phyloP scores from a whole-genome alignment of 2,888 invertebrate genomes.

The Clanis bilineata region DNA sequence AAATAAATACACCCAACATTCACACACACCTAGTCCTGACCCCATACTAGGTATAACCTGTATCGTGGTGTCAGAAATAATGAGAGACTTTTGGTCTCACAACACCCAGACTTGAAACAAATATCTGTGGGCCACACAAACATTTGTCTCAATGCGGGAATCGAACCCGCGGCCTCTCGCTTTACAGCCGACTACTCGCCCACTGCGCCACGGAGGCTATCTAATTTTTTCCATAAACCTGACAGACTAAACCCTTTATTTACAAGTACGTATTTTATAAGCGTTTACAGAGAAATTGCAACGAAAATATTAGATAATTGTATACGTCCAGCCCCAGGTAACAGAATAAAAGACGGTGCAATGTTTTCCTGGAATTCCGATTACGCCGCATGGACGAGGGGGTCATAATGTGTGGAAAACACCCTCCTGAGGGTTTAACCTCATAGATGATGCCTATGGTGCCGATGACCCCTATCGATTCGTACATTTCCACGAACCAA shows the following conservation, averaged over 20 bases:
- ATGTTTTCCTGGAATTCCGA: constrained; percentile 68
- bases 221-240: not conserved
- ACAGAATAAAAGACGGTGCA: constrained; percentile 57
- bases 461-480: constrained; percentile 81
- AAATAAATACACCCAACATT: too few species aligned
- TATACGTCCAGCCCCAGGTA: constrained; percentile 43
- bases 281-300: not conserved
- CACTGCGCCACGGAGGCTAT: too few species aligned
- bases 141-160: too few species aligned
- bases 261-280: not conserved
- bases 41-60: too few species aligned
- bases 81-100: too few species aligned
- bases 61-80: too few species aligned
- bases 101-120: too few species aligned
- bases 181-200: too few species aligned
- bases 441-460: constrained; percentile 72
- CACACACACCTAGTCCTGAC: too few species aligned
- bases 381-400: constrained; percentile 57
- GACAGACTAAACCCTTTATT: not conserved
- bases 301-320: constrained; percentile 36
- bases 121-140: too few species aligned
- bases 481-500: constrained; percentile 63
- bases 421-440: constrained; percentile 73
- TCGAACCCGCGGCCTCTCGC: too few species aligned
- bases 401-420: constrained; percentile 66